These are phyloP conservation scores for Sebastes oblongus DNA, from an alignment of 2,797 vertebrate species.

Conservation along the genomic window DNA sequence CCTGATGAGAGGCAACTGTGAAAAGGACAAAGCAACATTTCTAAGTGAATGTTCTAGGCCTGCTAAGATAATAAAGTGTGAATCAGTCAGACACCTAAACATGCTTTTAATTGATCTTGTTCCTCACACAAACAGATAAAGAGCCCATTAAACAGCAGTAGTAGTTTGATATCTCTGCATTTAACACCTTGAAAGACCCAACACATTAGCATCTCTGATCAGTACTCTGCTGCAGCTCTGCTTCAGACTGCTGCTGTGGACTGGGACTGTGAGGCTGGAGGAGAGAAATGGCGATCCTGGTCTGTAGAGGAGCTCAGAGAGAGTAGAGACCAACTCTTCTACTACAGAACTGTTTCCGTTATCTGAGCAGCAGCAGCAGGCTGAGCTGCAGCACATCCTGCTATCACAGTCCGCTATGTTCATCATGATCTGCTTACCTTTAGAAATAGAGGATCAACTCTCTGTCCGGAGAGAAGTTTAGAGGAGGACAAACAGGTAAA, in stretches of 20 bases:
- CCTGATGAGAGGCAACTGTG: neutral
- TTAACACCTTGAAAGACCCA: neutral
- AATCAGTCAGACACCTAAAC: no score
- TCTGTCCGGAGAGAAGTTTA: conserved; percentile 60
- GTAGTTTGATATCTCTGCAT: neutral
- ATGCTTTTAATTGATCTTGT: neutral
- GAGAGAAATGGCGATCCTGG: conserved; percentile 60
- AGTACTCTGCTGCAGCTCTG: neutral
- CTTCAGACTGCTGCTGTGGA: neutral
- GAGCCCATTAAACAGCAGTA: neutral
- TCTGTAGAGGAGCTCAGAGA: conserved; percentile 28
- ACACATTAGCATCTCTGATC: neutral
- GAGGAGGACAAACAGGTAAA: conserved; percentile 33
- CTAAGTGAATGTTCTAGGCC: neutral
- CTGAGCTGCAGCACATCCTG: conserved; percentile 11
- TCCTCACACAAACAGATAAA: neutral
- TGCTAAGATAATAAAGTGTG: neutral
- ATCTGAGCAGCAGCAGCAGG: conserved; percentile 16
- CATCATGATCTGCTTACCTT: no score
- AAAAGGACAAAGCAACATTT: neutral
- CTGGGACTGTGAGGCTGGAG: conserved; percentile 23
- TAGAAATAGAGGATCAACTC: no score
- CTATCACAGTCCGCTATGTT: neutral
- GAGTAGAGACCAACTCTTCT: conserved; percentile 52
- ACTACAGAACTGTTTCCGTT: conserved; percentile 68